Evolutionary conservation across 2,797 vertebrate genomes (phyloP), one percentile per base, ranked within the genome.

Genomic region (Okamejei kenojei): DNA sequence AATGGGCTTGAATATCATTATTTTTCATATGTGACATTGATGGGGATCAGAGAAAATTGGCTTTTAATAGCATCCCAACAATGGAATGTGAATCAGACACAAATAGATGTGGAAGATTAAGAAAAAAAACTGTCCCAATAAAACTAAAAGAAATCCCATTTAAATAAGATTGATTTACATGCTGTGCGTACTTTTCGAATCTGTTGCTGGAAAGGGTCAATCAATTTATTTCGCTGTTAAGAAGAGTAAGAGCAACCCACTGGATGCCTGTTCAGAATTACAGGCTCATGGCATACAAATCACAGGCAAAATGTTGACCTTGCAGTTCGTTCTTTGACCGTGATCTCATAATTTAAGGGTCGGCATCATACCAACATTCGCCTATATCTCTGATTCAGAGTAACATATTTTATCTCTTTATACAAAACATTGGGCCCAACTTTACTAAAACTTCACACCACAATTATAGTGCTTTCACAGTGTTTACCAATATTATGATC

Each of bases 201-300:
- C 32, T 92, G 45, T 54, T 92, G 10, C 21, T 58, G 68, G n/a
- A 92, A 92, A 45, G 26, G 71, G 90, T 92, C 38, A 74, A 92
- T 2, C 15, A 21, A 90, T 65, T 29, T n/a, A 13, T 92, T 92
- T n/a, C 38, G 61, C 84, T 7, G 38, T 71, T 76, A 38, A 92
- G 54, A 23, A 54, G 29, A 76, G 13, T 29, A 15, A 29, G 23
- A 92, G 23, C 90, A 74, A 71, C 71, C 45, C 68, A 92, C 35
- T 92, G 38, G 71, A 73, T 54, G 19, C n/a, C 90, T 76, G 71
- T 76, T 92, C 90, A 54, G 71, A 76, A 74, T 92, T 74, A 76
- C 35, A 45, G 76, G 71, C 90, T 76, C 38, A 76, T 58, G 11
- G 71, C 90, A 76, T 38, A 74, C 68, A 58, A 45, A 92, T 92